phyloP scores from a whole-genome alignment of 2,113 vertebrate genomes.

The Pholis gunnellus region DNA sequence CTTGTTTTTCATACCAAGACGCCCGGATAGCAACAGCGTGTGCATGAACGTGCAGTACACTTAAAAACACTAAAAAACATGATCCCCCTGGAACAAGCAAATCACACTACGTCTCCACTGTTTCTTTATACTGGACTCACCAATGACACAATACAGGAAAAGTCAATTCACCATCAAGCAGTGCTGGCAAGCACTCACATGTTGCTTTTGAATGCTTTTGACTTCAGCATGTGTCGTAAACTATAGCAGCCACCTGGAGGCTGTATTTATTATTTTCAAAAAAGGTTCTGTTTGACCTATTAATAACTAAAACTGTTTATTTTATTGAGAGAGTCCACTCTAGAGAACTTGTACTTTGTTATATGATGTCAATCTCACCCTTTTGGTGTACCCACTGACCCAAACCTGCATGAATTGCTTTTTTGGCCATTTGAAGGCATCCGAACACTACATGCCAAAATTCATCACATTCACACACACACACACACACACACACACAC shows the following conservation, averaged over 20 bases:
- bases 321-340: background rate
- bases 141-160: background rate
- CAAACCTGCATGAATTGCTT: background rate
- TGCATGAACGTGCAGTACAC: too few relatives aligned
- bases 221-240: background rate
- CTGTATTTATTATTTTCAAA: constrained; percentile 3
- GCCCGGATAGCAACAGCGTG: too few relatives aligned
- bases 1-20: too few relatives aligned
- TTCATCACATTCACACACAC: too few relatives aligned
- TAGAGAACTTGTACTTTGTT: background rate
- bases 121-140: constrained; percentile 1
- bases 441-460: too few relatives aligned
- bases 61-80: too few relatives aligned
- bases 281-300: background rate
- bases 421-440: background rate
- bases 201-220: background rate
- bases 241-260: background rate
- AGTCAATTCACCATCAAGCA: background rate
- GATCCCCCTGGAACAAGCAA: background rate
- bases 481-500: too few relatives aligned
- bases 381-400: background rate
- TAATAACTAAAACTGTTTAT: constrained; percentile 4
- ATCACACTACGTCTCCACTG: constrained; percentile 9
- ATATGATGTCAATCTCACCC: background rate
- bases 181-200: background rate